These are phyloP conservation scores for Zaprionus lachaisei DNA, from an alignment of 1,140 invertebrate species.

Conservation along the genomic window DNA sequence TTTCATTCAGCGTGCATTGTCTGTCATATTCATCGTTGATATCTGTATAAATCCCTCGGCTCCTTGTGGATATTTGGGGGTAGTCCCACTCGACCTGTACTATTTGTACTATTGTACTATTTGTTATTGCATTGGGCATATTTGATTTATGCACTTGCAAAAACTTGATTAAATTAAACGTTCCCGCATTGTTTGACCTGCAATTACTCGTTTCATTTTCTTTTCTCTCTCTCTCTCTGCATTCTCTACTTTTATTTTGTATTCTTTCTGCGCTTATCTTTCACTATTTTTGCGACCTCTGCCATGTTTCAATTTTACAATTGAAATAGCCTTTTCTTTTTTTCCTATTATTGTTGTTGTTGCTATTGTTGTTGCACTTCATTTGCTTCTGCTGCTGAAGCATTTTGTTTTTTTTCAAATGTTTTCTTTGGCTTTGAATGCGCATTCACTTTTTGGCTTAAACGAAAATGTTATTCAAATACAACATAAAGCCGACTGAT, in stretches of 20 bases:
- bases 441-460: slow-evolving; percentile 57
- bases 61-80: not conserved
- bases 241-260: slow-evolving; percentile 3
- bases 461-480: slow-evolving; percentile 65
- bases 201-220: slow-evolving; percentile 41
- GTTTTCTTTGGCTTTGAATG: not conserved
- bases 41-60: not conserved
- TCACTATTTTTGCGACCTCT: not conserved
- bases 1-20: not conserved
- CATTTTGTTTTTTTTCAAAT: slow-evolving; percentile 16
- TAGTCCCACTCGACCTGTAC: not conserved
- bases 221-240: slow-evolving; percentile 8
- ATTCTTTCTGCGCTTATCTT: slow-evolving; percentile 4
- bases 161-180: slow-evolving; percentile 68
- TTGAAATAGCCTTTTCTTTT: not conserved
- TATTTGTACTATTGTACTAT: slow-evolving; percentile 30
- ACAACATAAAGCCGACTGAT: slow-evolving; percentile 27
- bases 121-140: slow-evolving; percentile 37
- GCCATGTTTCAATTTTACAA: slow-evolving; percentile 24
- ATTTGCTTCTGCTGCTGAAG: not conserved
- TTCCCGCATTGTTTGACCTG: slow-evolving; percentile 41
- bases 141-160: slow-evolving; percentile 51
- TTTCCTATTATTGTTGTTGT: not conserved
- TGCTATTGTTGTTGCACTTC: not conserved
- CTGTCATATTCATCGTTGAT: not conserved